These are phyloP conservation scores for Acanthococcus lagerstroemiae DNA, from an alignment of 2,888 invertebrate species.

Conservation along the genomic window DNA sequence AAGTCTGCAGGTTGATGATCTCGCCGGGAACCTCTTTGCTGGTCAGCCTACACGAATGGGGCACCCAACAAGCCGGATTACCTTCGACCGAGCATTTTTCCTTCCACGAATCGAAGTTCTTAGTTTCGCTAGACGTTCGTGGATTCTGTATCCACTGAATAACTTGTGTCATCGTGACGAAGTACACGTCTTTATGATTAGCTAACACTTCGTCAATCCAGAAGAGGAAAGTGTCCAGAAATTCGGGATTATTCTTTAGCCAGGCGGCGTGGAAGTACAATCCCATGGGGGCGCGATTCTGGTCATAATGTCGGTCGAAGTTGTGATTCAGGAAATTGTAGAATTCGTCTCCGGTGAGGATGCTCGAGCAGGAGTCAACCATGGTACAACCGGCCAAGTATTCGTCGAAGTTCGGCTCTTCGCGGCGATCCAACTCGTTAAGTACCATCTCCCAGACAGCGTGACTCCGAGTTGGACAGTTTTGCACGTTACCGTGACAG, in stretches of 20 bases:
- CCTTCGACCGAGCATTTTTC: constrained; percentile 87
- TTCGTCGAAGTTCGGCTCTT: constrained; percentile 81
- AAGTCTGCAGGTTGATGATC: constrained; percentile 85
- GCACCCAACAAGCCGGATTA: constrained; percentile 72
- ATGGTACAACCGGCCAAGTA: constrained; percentile 83
- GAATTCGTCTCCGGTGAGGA: constrained; percentile 83
- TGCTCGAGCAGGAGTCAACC: constrained; percentile 91
- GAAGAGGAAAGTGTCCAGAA: constrained; percentile 79
- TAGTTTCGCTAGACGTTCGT: constrained; percentile 67
- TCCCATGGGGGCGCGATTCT: constrained; percentile 78
- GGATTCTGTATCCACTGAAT: constrained; percentile 95
- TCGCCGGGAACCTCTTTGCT: constrained; percentile 90
- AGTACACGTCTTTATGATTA: constrained; percentile 83
- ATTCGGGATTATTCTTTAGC: constrained; percentile 87
- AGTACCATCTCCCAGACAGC: constrained; percentile 95
- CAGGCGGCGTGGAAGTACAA: constrained; percentile 90
- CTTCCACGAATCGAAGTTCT: constrained; percentile 90
- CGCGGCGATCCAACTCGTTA: constrained; percentile 84
- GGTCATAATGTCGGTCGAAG: constrained; percentile 82
- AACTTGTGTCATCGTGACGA: constrained; percentile 91
- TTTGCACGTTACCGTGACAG: constrained; percentile 85
- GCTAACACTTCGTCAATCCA: constrained; percentile 83
- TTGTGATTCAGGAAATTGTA: constrained; percentile 90
- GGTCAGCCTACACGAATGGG: constrained; percentile 80
- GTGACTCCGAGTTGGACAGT: constrained; percentile 81